Conservation (phyloP, 2,797 vertebrate genomes). For the Chelmon rostratus region DNA sequence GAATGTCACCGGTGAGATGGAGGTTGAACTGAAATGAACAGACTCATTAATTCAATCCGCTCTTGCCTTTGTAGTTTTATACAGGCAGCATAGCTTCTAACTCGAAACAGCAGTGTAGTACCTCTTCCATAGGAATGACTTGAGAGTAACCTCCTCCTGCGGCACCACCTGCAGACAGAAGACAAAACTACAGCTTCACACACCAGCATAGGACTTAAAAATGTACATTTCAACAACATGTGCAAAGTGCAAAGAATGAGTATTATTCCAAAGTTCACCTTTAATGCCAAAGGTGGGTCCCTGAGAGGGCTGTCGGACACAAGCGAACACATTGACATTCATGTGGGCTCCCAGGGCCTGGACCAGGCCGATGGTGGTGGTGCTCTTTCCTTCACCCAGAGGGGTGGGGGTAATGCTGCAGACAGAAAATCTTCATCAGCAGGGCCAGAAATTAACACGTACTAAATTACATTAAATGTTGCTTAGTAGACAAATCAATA, state of each 20-base stretch:
- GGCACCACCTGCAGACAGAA: conserved; percentile 91
- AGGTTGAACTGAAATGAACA: conserved; percentile 93
- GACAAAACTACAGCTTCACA: conserved; percentile 11
- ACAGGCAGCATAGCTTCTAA: accelerated
- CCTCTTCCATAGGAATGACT: conserved; percentile 99
- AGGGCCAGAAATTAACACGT: not conserved
- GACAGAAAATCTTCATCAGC: conserved; percentile 20
- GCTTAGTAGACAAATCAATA: not conserved
- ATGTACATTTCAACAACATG: not conserved
- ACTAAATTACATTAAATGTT: too few species aligned
- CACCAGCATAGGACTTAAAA: not conserved
- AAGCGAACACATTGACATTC: conserved; percentile 94
- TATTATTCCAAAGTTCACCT: conserved; percentile 84
- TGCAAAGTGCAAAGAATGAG: not conserved
- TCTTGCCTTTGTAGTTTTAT: not conserved
- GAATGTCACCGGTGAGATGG: conserved; percentile 98
- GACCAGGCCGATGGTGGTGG: conserved; percentile 95
- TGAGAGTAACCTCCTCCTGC: conserved; percentile 99
- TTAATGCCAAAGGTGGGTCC: conserved; percentile 99
- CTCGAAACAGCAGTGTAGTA: conserved; percentile 66
- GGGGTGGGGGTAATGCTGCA: conserved; percentile 97
- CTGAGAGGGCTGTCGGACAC: conserved; percentile 97
- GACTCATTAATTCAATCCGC: not conserved
- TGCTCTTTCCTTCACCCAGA: conserved; percentile 98
- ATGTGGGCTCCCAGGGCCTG: conserved; percentile 96